A percentile compares a stretch with the other conserved stretches of the same genome.
Evolutionary conservation across 37 sponge, comb jelly and placozoan species (phyloP).

Genomic region (Halisarca cf. caerulea): DNA sequence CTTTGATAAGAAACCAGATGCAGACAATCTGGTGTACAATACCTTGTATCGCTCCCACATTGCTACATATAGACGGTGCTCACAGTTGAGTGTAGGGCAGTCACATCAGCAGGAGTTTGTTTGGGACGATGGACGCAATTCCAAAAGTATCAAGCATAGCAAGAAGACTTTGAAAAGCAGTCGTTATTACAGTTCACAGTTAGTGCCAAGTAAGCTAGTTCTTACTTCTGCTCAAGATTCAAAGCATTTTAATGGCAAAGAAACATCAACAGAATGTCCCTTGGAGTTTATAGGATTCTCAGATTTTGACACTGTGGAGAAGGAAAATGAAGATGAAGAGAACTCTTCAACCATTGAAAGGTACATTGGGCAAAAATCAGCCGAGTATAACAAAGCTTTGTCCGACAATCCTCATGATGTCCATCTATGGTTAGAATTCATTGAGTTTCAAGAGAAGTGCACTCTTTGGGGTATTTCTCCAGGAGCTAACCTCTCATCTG

Average conservation of each 20-base stretch:
- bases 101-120: background rate
- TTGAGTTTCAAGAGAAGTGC: constrained; percentile 61
- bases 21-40: constrained; percentile 57
- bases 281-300: background rate
- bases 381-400: constrained; percentile 49
- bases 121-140: constrained; percentile 7
- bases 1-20: constrained; percentile 60
- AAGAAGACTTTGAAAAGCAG: background rate
- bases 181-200: background rate
- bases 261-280: no score
- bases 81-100: background rate
- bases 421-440: constrained; percentile 75
- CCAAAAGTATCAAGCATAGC: background rate
- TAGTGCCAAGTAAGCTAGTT: background rate
- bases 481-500: background rate
- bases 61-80: constrained; percentile 52
- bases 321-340: background rate
- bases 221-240: background rate
- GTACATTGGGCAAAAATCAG: constrained; percentile 35
- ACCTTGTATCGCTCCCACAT: constrained; percentile 71
- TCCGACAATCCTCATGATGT: constrained; percentile 67
- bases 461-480: constrained; percentile 36
- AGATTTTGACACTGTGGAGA: background rate
- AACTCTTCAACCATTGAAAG: constrained; percentile 29
- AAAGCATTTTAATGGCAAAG: background rate